These are phyloP conservation scores for Ctenopoma multispine DNA, from an alignment of 2,797 vertebrate species.

Conservation along the genomic window DNA sequence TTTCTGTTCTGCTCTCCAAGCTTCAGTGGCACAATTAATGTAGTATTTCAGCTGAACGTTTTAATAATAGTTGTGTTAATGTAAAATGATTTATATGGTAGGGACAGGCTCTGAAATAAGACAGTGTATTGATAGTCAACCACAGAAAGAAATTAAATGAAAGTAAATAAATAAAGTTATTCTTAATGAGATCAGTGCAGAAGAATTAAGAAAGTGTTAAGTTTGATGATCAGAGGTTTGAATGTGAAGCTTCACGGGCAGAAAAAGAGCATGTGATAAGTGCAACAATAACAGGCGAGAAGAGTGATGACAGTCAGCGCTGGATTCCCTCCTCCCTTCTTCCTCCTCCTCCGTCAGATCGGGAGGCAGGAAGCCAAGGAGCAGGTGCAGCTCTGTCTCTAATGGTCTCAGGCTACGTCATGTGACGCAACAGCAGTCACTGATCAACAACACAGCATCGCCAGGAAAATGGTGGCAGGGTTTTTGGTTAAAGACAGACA, in stretches of 20 bases:
- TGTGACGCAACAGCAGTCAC: constrained; percentile 72
- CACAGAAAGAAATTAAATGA: not conserved
- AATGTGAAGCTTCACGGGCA: constrained; percentile 15
- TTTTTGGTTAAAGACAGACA: constrained; percentile 59
- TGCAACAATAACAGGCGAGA: not conserved
- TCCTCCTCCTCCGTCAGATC: constrained; percentile 38
- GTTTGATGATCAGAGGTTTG: not conserved
- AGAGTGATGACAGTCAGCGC: constrained; percentile 25
- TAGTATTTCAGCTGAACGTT: not conserved
- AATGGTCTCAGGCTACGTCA: constrained; percentile 74
- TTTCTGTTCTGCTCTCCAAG: not conserved
- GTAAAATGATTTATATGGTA: not conserved
- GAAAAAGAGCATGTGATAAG: constrained; percentile 24
- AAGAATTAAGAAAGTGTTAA: not conserved
- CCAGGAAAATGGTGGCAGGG: constrained; percentile 82
- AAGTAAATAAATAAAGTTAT: not conserved
- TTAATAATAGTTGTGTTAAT: not conserved
- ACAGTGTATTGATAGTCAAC: not conserved
- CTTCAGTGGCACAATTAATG: not conserved
- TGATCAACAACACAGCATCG: constrained; percentile 85
- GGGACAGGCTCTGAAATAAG: not conserved
- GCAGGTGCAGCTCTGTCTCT: constrained; percentile 82
- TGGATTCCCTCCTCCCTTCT: constrained; percentile 7
- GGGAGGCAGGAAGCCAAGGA: constrained; percentile 55
- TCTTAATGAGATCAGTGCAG: not conserved